phyloP scores from a whole-genome alignment of 2,797 vertebrate species.

The Arremon aurantiirostris region DNA sequence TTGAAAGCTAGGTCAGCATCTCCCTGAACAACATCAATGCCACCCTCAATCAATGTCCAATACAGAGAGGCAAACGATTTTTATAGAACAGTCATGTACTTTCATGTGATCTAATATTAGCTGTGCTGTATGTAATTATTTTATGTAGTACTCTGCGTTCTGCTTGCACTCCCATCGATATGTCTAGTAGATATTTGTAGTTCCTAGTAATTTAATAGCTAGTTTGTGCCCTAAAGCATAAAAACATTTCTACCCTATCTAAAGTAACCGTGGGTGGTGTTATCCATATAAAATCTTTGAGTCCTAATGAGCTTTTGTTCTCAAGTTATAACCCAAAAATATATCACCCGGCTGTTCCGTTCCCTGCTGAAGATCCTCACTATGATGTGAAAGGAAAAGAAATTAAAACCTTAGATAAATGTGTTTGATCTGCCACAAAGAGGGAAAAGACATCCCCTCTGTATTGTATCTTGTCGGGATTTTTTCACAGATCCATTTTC shows the following conservation, averaged over 20 bases:
- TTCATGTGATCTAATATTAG: conserved; percentile 66
- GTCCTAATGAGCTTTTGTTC: conserved; percentile 71
- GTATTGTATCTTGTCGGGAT: neutral
- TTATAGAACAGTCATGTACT: conserved; percentile 53
- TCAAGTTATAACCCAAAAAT: conserved; percentile 71
- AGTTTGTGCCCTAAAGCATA: conserved; percentile 68
- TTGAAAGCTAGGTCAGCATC: neutral
- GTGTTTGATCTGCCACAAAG: conserved; percentile 42
- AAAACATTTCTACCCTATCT: conserved; percentile 70
- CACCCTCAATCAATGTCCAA: neutral
- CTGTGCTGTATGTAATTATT: conserved; percentile 62
- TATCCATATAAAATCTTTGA: conserved; percentile 71
- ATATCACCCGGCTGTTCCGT: conserved; percentile 65
- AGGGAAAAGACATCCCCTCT: conserved; percentile 18
- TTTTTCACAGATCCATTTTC: conserved; percentile 10
- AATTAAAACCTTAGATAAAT: conserved; percentile 64
- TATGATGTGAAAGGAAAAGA: conserved; percentile 64
- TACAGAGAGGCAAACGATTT: conserved; percentile 16
- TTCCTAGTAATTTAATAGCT: conserved; percentile 70
- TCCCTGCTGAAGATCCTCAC: conserved; percentile 58
- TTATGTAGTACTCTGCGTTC: conserved; percentile 63
- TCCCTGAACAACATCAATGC: neutral
- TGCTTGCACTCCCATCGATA: conserved; percentile 58
- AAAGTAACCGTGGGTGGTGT: conserved; percentile 71
- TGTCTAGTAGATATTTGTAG: conserved; percentile 70